These are phyloP conservation scores for Saguinus imperator DNA, from an alignment of 2,113 vertebrate genomes.

Conservation along the genomic window DNA sequence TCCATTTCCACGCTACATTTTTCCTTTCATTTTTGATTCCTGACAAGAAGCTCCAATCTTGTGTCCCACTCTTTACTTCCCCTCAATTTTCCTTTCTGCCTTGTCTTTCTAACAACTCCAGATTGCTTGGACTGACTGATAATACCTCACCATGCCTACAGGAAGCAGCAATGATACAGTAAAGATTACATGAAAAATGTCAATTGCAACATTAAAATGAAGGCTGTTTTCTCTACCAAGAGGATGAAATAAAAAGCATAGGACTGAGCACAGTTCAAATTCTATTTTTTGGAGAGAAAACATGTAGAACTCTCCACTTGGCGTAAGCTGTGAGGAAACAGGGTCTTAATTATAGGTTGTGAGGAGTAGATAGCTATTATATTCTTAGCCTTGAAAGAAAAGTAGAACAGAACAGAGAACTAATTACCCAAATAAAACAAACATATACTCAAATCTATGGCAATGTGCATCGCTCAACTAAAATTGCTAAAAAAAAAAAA, in stretches of 20 bases:
- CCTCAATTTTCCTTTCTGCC: neutral
- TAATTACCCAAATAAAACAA: neutral
- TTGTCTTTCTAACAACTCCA: neutral
- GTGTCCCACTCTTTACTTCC: neutral
- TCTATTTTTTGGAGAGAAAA: neutral
- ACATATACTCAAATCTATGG: neutral
- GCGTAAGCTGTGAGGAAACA: conserved; percentile 42
- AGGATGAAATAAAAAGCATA: neutral
- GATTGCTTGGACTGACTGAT: neutral
- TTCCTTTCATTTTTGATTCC: neutral
- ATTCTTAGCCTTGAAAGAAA: neutral
- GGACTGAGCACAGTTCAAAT: neutral
- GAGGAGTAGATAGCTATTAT: neutral
- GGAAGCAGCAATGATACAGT: neutral
- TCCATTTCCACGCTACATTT: neutral
- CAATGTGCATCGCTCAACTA: conserved; percentile 16
- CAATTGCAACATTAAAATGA: neutral
- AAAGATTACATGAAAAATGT: neutral
- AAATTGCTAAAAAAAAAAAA: neutral
- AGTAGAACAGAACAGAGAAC: neutral
- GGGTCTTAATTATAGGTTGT: neutral
- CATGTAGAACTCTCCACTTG: conserved; percentile 66
- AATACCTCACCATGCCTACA: neutral
- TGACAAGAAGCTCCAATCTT: neutral
- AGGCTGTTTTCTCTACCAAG: rapidly evolving